Evolutionary conservation across 2,113 vertebrate genomes (phyloP).

Genomic region (Pardalotus punctatus): DNA sequence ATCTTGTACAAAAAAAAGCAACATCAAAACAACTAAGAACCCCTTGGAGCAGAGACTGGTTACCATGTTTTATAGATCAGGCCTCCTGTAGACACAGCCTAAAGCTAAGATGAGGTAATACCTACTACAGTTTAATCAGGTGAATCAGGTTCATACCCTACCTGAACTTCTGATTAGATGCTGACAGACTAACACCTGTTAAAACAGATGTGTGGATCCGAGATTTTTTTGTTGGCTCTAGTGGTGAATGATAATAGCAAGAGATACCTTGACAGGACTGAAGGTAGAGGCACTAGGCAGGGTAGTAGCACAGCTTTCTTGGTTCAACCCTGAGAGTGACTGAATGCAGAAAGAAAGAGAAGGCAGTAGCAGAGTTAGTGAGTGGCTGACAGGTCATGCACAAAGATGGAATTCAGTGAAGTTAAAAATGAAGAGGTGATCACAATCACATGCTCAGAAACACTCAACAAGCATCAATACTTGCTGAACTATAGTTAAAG

Average conservation of each 20-base stretch:
- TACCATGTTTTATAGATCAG: neutral
- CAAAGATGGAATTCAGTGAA: neutral
- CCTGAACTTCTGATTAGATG: conserved; percentile 61
- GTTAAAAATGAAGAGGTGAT: conserved; percentile 11
- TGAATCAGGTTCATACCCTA: conserved; percentile 36
- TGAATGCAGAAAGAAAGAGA: conserved; percentile 65
- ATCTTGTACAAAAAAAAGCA: neutral
- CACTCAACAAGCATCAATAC: neutral
- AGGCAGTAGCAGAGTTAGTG: conserved; percentile 59
- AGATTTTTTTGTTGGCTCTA: conserved; percentile 40
- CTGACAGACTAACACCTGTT: conserved; percentile 55
- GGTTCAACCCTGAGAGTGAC: conserved; percentile 63
- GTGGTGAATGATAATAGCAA: conserved; percentile 44
- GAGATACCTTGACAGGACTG: conserved; percentile 70
- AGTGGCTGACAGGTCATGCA: neutral
- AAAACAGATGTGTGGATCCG: conserved; percentile 17
- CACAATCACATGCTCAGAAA: neutral
- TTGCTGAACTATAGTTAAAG: neutral
- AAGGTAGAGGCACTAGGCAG: conserved; percentile 66
- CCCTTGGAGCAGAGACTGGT: neutral
- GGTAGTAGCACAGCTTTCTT: conserved; percentile 59
- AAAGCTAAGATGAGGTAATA: conserved; percentile 34
- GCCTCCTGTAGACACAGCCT: conserved; percentile 4
- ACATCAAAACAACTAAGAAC: conserved; percentile 11
- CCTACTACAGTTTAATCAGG: neutral